Evolutionary conservation across 2,888 invertebrate species (phyloP), one percentile per base, ranked within the genome.

Genomic region (Aleiodes testaceus): DNA sequence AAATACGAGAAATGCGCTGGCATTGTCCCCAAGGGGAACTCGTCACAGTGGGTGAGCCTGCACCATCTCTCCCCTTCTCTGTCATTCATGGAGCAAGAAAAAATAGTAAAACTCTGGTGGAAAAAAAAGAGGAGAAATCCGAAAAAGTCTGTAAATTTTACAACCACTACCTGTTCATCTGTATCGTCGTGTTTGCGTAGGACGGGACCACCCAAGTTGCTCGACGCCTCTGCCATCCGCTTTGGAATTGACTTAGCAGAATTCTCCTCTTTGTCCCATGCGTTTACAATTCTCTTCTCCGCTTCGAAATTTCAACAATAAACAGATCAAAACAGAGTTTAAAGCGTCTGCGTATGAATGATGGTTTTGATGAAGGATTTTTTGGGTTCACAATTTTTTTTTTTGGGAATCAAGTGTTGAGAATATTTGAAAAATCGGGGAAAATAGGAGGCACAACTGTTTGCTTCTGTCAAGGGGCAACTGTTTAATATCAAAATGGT

Each of bases 401-500:
- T 26, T n/a, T n/a, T n/a, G n/a, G 26, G 5, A 26, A 26, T 26
- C 4, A 26, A 26, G 26, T 26, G 26, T 26, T 26, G 22, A 26
- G 5, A 26, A 26, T 26, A 0, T 2, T 26, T 26, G 1, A 26
- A 26, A 26, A 26, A 26, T 26, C 26, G 5, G 3, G 26, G 26
- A 26, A 26, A 26, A 26, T 5, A 26, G 26, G 26, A 26, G 5
- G 26, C 26, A 3, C 26, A 26, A 26, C 26, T 26, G 26, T 26
- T 26, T 26, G 4, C 3, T 26, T 26, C 26, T 26, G 26, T 5
- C 26, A 26, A 65, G 45, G 61, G 47, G 65, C 59, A 72, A 70
- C 74, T 79, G 81, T 79, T 84, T 84, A 84, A 84, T 84, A 85
- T 83, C 81, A 81, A 81, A 80, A 83, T 80, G 82, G 84, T 85